A percentile compares a stretch with the other conserved stretches of the same genome.
Conservation (phyloP, 2,113 vertebrate species). For the Trinectes maculatus region DNA sequence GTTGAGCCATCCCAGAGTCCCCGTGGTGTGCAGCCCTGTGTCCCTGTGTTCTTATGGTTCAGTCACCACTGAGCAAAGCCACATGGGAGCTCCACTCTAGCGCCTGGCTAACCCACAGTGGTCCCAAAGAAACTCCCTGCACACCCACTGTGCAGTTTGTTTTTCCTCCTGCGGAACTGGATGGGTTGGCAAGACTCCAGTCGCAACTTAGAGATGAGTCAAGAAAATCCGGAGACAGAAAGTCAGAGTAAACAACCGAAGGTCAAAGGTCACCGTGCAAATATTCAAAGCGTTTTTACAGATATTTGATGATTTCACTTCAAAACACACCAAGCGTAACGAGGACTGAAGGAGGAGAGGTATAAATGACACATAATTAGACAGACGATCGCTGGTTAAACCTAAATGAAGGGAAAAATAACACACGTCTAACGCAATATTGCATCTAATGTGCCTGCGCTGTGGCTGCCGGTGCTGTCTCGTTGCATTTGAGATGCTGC, state of each 20-base stretch:
- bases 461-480: slow-evolving; percentile 52
- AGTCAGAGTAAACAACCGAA: background rate
- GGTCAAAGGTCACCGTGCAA: slow-evolving; percentile 32
- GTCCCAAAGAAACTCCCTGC: slow-evolving; percentile 23
- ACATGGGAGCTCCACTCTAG: slow-evolving; percentile 66
- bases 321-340: background rate
- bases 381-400: slow-evolving; percentile 16
- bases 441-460: slow-evolving; percentile 43
- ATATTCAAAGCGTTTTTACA: background rate
- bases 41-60: slow-evolving; percentile 75
- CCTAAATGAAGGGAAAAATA: slow-evolving; percentile 47
- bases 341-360: background rate
- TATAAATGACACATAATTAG: slow-evolving; percentile 24
- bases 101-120: slow-evolving; percentile 28
- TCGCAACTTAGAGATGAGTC: background rate
- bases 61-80: slow-evolving; percentile 70
- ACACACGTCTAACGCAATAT: slow-evolving; percentile 52
- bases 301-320: background rate
- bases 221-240: too few species aligned
- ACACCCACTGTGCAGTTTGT: slow-evolving; percentile 4
- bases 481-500: slow-evolving; percentile 47
- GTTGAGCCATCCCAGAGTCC: slow-evolving; percentile 69
- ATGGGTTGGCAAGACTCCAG: background rate
- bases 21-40: slow-evolving; percentile 67
- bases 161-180: slow-evolving; percentile 13